Conservation (phyloP, 2,797 vertebrate species). For the Acridotheres tristis region DNA sequence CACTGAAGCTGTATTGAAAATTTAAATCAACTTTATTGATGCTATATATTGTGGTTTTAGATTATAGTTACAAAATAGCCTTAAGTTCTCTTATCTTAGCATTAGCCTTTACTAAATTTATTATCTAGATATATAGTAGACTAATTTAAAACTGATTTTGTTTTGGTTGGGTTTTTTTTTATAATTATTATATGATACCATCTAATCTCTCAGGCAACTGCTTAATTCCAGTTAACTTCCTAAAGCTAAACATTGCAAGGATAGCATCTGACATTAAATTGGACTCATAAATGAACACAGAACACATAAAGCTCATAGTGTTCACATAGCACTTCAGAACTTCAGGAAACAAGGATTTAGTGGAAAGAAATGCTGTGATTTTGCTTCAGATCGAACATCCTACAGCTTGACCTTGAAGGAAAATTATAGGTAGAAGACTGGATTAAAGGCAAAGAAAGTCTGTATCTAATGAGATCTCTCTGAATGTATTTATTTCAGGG, state of each 20-base stretch:
- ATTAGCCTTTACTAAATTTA: not conserved
- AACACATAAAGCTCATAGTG: not conserved
- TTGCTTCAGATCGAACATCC: not conserved
- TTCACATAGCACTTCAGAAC: not conserved
- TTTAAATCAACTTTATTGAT: not conserved
- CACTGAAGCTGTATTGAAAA: not conserved
- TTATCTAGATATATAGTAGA: not conserved
- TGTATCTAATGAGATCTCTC: conserved; percentile 13
- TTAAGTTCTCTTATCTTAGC: not conserved
- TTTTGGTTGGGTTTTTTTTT: not conserved
- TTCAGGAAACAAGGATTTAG: conserved; percentile 6
- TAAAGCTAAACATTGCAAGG: not conserved
- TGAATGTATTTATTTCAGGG: conserved; percentile 4
- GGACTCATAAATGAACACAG: not conserved
- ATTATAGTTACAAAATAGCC: not conserved
- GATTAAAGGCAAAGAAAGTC: not conserved
- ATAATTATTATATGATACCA: not conserved
- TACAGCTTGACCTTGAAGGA: conserved; percentile 18
- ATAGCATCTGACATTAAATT: conserved; percentile 28
- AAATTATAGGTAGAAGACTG: not conserved
- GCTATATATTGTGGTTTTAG: not conserved
- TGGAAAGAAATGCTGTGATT: not conserved
- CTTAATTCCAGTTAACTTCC: not conserved
- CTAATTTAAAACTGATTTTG: not conserved
- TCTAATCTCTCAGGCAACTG: conserved; percentile 38